phyloP scores from a whole-genome alignment of 2,113 vertebrate species.

The Ancistrus triradiatus region DNA sequence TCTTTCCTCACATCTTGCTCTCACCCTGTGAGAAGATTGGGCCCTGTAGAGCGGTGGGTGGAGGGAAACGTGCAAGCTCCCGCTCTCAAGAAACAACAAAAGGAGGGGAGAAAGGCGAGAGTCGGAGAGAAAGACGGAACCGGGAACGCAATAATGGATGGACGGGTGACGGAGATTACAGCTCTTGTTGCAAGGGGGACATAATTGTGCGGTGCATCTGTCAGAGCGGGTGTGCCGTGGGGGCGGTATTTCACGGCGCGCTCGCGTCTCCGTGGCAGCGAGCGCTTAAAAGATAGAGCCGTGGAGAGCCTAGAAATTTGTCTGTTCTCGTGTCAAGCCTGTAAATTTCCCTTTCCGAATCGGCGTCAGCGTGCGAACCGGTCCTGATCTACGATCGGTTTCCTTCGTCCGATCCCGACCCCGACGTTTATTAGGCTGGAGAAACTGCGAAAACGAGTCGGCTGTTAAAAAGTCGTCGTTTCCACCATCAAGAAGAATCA shows the following conservation, averaged over 20 bases:
- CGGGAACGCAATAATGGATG: conserved; percentile 53
- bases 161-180: conserved; percentile 64
- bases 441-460: conserved; percentile 6
- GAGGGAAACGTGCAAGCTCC: conserved; percentile 12
- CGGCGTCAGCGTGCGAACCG: background rate
- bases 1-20: conserved; percentile 34
- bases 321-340: conserved; percentile 44
- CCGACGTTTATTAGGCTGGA: conserved; percentile 28
- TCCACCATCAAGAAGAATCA: conserved; percentile 25
- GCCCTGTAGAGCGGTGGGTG: conserved; percentile 6
- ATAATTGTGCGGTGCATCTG: conserved; percentile 65
- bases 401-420: conserved; percentile 12
- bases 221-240: conserved; percentile 54
- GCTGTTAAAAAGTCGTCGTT: conserved; percentile 14
- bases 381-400: conserved; percentile 26
- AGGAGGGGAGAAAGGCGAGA: conserved; percentile 8
- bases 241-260: conserved; percentile 60
- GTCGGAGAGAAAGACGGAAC: conserved; percentile 33
- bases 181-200: conserved; percentile 62
- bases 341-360: conserved; percentile 27
- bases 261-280: conserved; percentile 24
- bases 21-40: conserved; percentile 29
- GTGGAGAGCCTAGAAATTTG: conserved; percentile 53
- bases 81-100: conserved; percentile 18
- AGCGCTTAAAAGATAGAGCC: conserved; percentile 54